Evolutionary conservation across 2,113 vertebrate species (phyloP).

Genomic region (Cercocebus atys): DNA sequence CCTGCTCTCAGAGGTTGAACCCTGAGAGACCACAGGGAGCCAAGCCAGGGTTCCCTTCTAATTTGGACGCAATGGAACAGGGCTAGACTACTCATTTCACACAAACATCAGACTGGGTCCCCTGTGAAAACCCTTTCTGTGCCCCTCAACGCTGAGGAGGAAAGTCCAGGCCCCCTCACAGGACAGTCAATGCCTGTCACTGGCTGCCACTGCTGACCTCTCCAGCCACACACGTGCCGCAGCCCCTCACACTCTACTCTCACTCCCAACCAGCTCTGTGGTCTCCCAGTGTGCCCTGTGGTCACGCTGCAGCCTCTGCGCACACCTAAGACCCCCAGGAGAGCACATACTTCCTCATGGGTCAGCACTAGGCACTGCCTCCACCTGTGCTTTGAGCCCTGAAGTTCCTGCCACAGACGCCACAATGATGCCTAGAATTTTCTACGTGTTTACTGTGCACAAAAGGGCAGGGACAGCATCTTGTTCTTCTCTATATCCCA

Average conservation of each 20-base stretch:
- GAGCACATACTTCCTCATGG: neutral
- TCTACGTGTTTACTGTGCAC: neutral
- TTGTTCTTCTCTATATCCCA: neutral
- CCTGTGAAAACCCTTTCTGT: neutral
- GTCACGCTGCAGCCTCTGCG: neutral
- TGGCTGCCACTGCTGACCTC: neutral
- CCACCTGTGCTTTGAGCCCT: neutral
- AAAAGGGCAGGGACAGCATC: neutral
- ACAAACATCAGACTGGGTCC: neutral
- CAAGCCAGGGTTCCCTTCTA: neutral
- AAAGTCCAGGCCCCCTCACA: neutral
- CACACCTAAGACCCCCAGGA: neutral
- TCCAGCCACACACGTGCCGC: neutral
- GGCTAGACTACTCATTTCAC: neutral
- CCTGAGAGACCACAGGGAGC: neutral
- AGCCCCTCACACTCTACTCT: neutral
- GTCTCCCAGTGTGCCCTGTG: neutral
- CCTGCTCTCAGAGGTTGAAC: neutral
- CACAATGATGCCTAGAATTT: neutral
- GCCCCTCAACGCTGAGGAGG: neutral
- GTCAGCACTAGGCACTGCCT: neutral
- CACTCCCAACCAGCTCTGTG: neutral
- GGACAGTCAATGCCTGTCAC: neutral
- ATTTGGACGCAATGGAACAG: neutral
- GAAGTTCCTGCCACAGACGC: neutral